phyloP scores from a whole-genome alignment of 2,113 vertebrate species.

The Pterophyllum scalare region DNA sequence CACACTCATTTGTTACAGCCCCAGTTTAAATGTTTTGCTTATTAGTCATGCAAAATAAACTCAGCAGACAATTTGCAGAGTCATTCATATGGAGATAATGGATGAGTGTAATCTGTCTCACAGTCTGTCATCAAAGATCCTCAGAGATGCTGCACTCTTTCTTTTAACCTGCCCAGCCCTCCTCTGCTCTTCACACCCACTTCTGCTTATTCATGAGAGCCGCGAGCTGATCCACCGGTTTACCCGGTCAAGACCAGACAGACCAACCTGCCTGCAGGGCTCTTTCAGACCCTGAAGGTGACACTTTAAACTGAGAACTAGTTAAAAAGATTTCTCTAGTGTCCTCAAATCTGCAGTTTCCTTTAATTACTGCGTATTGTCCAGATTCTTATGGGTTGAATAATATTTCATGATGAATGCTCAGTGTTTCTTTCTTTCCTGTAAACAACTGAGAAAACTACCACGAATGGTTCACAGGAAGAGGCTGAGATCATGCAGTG shows the following conservation, averaged over 20 bases:
- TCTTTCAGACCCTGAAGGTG: neutral
- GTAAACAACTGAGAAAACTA: neutral
- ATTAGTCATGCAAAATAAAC: constrained; percentile 10
- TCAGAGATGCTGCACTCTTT: neutral
- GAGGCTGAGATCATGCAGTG: neutral
- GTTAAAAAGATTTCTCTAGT: neutral
- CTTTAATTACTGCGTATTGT: neutral
- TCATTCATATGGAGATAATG: neutral
- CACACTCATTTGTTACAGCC: neutral
- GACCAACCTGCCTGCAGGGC: neutral
- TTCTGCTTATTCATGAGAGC: neutral
- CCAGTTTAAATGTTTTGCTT: neutral
- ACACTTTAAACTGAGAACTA: neutral
- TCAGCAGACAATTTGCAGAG: neutral
- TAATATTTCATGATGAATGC: neutral
- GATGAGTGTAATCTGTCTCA: neutral
- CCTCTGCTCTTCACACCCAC: neutral
- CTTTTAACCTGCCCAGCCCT: neutral
- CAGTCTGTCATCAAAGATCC: neutral
- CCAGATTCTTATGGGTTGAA: accelerated
- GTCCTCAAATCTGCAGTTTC: neutral
- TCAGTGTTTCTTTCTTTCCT: neutral
- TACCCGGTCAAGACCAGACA: neutral
- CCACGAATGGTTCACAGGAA: neutral
- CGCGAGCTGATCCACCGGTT: neutral